phyloP scores from a whole-genome alignment of 2,113 vertebrate genomes.

The Pterocles burchelli region DNA sequence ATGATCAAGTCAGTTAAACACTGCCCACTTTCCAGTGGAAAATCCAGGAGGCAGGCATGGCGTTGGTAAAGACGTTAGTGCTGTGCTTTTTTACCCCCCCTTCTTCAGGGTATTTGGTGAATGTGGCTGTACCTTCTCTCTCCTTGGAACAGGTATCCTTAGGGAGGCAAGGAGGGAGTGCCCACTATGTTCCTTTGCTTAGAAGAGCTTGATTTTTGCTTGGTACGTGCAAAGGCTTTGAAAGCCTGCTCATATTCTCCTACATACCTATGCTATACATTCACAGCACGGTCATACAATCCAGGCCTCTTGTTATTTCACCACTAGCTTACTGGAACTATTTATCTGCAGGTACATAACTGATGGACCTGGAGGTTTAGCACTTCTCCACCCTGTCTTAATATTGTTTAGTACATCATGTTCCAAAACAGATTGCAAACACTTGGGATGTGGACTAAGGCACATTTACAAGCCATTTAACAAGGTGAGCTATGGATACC shows the following conservation, averaged over 20 bases:
- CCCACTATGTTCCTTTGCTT: neutral
- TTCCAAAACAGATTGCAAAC: neutral
- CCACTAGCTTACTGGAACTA: neutral
- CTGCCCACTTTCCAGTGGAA: neutral
- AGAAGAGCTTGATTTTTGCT: neutral
- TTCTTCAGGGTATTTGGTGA: neutral
- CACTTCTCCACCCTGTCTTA: constrained; percentile 20
- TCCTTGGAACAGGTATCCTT: neutral
- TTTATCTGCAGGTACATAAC: neutral
- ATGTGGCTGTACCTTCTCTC: neutral
- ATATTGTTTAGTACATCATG: neutral
- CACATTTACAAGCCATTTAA: neutral
- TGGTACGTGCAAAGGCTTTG: neutral
- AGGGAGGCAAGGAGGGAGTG: neutral
- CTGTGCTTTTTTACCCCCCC: neutral
- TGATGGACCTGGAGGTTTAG: neutral
- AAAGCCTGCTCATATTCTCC: neutral
- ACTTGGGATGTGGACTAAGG: neutral
- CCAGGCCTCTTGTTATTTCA: neutral
- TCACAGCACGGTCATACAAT: neutral
- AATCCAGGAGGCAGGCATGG: neutral
- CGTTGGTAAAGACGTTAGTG: neutral
- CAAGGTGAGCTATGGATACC: neutral
- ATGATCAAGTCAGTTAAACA: neutral
- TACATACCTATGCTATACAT: neutral